Percentiles rank a stretch among this genome's conserved stretches.
These are phyloP conservation scores for Gadus chalcogrammus DNA, from an alignment of 2,113 vertebrate genomes.

Conservation along the genomic window DNA sequence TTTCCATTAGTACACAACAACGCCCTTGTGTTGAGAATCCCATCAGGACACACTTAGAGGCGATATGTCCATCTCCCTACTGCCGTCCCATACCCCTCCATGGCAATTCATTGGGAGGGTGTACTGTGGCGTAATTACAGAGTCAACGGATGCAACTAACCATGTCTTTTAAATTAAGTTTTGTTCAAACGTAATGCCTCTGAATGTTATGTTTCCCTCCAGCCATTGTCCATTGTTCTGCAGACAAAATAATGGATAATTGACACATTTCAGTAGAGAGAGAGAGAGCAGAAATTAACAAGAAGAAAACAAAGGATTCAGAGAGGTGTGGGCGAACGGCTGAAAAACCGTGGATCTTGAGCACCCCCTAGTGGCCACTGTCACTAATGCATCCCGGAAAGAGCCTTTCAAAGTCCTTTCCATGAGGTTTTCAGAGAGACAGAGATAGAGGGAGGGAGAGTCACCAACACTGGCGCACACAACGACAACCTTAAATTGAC, in stretches of 20 bases:
- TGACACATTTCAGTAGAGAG: conserved; percentile 35
- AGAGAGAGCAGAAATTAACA: conserved; percentile 17
- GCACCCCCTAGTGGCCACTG: conserved; percentile 64
- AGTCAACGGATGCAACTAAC: conserved; percentile 32
- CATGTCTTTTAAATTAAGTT: conserved; percentile 45
- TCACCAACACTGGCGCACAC: neutral
- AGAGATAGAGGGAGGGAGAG: no score
- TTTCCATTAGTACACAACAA: conserved; percentile 11
- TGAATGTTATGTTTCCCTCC: conserved; percentile 16
- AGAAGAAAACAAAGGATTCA: neutral
- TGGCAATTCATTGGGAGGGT: neutral
- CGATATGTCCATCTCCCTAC: neutral
- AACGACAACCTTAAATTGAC: conserved; percentile 18
- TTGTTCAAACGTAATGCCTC: neutral
- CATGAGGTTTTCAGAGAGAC: no score
- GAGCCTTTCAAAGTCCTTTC: no score
- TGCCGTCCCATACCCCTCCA: conserved; percentile 11
- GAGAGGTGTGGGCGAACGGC: neutral
- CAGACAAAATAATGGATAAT: conserved; percentile 33
- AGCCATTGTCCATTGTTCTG: conserved; percentile 36
- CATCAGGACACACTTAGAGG: conserved; percentile 8
- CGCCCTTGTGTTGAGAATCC: conserved; percentile 4
- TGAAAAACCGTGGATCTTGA: conserved; percentile 47
- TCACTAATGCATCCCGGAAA: neutral
- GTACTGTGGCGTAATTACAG: conserved; percentile 24